Base-by-base conservation (phyloP, 2,113 vertebrate genomes). In the Rhizomys pruinosus region DNA sequence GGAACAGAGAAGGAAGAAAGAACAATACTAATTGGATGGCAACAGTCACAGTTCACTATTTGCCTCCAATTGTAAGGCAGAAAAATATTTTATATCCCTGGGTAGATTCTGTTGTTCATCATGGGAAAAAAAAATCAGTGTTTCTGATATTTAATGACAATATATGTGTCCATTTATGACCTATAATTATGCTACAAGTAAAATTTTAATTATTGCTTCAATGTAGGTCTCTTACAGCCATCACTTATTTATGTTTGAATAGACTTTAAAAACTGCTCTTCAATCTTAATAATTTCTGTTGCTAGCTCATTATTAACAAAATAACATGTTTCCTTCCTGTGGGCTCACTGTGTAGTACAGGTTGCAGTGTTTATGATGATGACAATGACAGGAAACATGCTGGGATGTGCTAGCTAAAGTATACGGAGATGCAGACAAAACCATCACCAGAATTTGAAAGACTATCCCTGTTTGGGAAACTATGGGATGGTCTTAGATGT, bases 291-390 rank as follows among this genome's bases (percentile, higher is more conserved):
- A 71, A 73, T 91, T 61, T 89, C 87, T 86, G 44, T 64, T 86
- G 68, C 42, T 78, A 77, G 44, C n/a, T 81, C 92, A 92, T 85
- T 44, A 93, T 92, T 91, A 93, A 86, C 47, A 96, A 95, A 72
- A 94, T 94, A 47, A 29, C 29, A 82, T 79, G 34, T 87, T 68
- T 93, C 94, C 72, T 61, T 25, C 69, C 59, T 5, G 22, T 47
- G 12, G 84, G 37, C 66, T 84, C 61, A n/a, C 44, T 76, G 68
- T 81, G 42, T 77, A 29, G 59, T 72, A 61, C 27, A 52, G 71
- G 89, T 57, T 91, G n/a, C 57, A 25, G 61, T 52, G 79, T 91
- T 95, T 91, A 0, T 66, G 81, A 94, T 80, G 91, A 59, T 5
- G 78, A 79, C 69, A 42, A 68, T 32, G n/a, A 77, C 34, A 5